phyloP scores from a whole-genome alignment of 2,113 vertebrate species.

The Heterocephalus glaber region DNA sequence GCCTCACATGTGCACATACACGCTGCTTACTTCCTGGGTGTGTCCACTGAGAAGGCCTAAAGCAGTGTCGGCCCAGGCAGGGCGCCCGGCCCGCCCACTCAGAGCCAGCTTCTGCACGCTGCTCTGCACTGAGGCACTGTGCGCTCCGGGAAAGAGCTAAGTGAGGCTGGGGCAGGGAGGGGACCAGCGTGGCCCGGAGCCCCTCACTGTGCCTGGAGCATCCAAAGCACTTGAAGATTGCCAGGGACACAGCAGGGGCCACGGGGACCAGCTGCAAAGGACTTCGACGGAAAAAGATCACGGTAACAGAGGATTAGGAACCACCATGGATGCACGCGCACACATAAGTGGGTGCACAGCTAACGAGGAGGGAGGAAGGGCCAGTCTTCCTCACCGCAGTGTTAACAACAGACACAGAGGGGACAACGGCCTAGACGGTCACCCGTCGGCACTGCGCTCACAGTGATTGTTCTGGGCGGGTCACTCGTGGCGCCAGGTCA shows the following conservation, averaged over 20 bases:
- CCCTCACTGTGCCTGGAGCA: fast-evolving
- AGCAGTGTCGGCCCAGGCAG: too few relatives aligned
- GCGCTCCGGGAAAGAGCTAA: neutral
- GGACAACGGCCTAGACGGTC: too few relatives aligned
- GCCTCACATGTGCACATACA: too few relatives aligned
- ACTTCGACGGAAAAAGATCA: neutral
- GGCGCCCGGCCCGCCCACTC: too few relatives aligned
- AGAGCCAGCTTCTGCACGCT: neutral
- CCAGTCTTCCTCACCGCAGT: neutral
- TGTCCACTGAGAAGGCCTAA: neutral
- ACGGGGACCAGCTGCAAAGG: neutral
- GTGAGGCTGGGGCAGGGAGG: neutral
- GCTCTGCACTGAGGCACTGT: fast-evolving
- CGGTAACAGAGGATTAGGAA: fast-evolving
- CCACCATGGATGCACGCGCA: too few relatives aligned
- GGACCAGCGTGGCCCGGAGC: neutral
- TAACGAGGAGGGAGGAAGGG: neutral
- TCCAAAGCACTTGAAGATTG: neutral
- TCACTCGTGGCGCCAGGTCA: neutral
- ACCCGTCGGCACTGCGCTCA: fast-evolving
- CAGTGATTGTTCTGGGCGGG: neutral
- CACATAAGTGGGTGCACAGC: neutral
- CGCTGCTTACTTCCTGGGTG: fast-evolving
- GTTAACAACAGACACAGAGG: neutral
- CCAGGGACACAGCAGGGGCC: fast-evolving